Percentiles rank a stretch among this genome's conserved stretches.
Conservation (phyloP, 2,888 invertebrate species). For the Ormia ochracea region DNA sequence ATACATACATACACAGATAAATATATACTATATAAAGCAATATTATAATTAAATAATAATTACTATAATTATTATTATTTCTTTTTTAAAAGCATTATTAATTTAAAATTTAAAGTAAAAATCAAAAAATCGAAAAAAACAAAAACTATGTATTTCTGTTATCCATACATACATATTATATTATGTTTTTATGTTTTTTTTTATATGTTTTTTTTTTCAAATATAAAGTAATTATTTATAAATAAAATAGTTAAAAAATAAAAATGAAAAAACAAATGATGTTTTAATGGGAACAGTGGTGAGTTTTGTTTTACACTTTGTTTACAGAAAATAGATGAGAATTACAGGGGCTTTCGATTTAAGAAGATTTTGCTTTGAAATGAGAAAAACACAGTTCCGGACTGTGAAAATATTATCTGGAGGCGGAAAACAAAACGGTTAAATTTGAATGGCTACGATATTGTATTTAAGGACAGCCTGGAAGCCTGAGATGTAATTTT, state of each 20-base stretch:
- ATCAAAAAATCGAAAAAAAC: conserved; percentile 49
- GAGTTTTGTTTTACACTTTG: neutral
- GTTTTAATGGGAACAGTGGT: neutral
- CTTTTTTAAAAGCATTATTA: conserved; percentile 41
- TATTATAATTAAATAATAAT: conserved; percentile 48
- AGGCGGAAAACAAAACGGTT: too few relatives aligned
- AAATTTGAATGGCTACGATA: too few relatives aligned
- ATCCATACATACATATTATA: conserved; percentile 65
- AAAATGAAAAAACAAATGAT: neutral
- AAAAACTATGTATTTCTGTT: conserved; percentile 64
- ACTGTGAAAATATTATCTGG: too few relatives aligned
- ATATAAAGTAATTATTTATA: conserved; percentile 68
- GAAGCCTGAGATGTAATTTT: too few relatives aligned
- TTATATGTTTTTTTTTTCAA: conserved; percentile 64
- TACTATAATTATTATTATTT: conserved; percentile 17
- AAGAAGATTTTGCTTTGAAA: too few relatives aligned
- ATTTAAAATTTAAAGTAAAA: conserved; percentile 62
- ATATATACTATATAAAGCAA: conserved; percentile 55
- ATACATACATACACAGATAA: too few relatives aligned
- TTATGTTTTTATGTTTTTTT: conserved; percentile 73
- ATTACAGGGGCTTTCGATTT: neutral
- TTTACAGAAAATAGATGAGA: neutral
- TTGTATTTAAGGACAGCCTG: too few relatives aligned
- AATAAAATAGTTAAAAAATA: conserved; percentile 67
- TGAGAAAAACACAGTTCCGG: too few relatives aligned